A percentile compares a stretch with the other conserved stretches of the same genome.
These are phyloP conservation scores for Micronisus gabar DNA, from an alignment of 2,113 vertebrate genomes.

Conservation along the genomic window DNA sequence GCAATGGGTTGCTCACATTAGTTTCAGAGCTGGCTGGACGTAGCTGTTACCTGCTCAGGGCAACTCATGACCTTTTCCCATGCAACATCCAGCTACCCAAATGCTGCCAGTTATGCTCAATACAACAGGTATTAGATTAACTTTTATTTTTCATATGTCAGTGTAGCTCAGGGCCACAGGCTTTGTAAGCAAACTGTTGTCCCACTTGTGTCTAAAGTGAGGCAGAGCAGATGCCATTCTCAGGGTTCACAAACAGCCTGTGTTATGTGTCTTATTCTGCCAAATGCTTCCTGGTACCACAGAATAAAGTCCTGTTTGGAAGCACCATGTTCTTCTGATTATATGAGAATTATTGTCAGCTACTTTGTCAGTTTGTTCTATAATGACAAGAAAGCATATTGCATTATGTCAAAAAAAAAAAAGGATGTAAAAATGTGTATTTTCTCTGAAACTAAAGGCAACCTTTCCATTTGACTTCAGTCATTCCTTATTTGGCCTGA, in stretches of 20 bases:
- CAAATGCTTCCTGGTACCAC: background rate
- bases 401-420: background rate
- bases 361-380: background rate
- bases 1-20: background rate
- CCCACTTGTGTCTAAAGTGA: background rate
- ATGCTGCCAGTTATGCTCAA: background rate
- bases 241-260: background rate
- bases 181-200: background rate
- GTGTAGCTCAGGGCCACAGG: background rate
- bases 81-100: background rate
- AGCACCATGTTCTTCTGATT: background rate
- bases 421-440: background rate
- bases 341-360: background rate
- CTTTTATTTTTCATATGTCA: background rate
- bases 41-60: background rate
- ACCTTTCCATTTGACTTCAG: background rate
- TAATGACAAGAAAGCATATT: background rate
- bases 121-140: background rate
- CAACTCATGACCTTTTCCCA: background rate
- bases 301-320: background rate
- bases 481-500: background rate
- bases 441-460: background rate
- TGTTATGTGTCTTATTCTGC: background rate
- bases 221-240: background rate
- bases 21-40: background rate